phyloP scores from a whole-genome alignment of 30 jellyfish, hydroid and myxozoan species.

The Chrysaora quinquecirrha region DNA sequence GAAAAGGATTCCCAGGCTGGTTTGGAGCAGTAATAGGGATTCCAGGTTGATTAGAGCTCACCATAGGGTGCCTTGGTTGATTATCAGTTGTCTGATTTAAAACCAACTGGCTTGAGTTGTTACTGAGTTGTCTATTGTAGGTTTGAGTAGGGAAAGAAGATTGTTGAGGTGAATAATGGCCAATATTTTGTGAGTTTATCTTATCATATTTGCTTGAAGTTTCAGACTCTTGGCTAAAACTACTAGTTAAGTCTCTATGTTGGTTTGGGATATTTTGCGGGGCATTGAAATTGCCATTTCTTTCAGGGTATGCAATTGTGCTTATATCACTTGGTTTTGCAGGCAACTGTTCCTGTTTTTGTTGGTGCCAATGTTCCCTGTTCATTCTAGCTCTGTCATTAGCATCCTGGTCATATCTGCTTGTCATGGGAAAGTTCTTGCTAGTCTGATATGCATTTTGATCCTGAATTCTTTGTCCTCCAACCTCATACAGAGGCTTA shows the following conservation, averaged over 20 bases:
- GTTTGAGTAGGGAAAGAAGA: not conserved
- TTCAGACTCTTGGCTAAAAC: not conserved
- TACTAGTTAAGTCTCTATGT: not conserved
- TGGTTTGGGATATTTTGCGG: not conserved
- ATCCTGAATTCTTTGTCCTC: not conserved
- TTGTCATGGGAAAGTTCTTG: not conserved
- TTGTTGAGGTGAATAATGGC: too few relatives aligned
- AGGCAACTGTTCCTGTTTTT: not conserved
- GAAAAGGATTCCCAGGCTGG: too few relatives aligned
- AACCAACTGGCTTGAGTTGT: not conserved
- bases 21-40: too few relatives aligned
- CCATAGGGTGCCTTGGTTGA: not conserved
- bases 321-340: not conserved
- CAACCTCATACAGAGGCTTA: too few relatives aligned
- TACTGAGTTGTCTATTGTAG: not conserved
- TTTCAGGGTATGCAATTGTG: not conserved
- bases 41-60: not conserved
- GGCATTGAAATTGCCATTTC: not conserved
- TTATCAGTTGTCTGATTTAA: not conserved
- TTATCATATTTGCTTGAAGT: not conserved
- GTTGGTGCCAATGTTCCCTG: not conserved
- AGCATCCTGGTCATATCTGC: not conserved
- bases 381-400: not conserved
- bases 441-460: not conserved
- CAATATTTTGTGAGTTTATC: not conserved